These are phyloP conservation scores for Spilosoma lubricipeda DNA, from an alignment of 2,888 invertebrate species.

Conservation along the genomic window DNA sequence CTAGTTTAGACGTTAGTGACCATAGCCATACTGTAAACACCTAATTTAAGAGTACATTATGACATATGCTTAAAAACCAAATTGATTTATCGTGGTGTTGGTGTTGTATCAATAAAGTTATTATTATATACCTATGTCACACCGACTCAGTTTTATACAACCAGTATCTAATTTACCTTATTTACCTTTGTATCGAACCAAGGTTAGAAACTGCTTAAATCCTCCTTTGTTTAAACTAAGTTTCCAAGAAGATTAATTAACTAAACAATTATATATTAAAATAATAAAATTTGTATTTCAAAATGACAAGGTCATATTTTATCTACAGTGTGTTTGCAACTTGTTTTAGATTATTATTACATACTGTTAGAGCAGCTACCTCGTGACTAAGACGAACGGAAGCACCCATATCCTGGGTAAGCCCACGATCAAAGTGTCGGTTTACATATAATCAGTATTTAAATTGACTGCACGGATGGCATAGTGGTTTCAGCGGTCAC, in stretches of 20 bases:
- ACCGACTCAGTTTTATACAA: neutral
- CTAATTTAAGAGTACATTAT: no score
- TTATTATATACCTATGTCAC: no score
- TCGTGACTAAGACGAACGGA: constrained; percentile 70
- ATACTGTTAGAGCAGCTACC: constrained; percentile 68
- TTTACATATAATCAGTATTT: constrained; percentile 43
- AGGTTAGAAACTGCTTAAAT: constrained; percentile 7
- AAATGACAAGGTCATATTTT: neutral
- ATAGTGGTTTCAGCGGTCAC: no score
- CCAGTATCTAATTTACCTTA: neutral
- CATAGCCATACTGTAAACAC: no score
- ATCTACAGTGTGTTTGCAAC: neutral
- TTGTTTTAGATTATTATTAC: constrained; percentile 49
- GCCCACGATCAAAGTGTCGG: constrained; percentile 57
- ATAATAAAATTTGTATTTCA: neutral
- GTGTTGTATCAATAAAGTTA: no score
- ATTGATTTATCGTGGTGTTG: no score
- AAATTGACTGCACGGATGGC: neutral
- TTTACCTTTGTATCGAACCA: constrained; percentile 2
- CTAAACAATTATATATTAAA: neutral
- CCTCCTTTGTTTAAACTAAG: constrained; percentile 2
- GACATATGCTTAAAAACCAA: no score
- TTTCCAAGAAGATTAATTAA: neutral
- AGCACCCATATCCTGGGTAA: constrained; percentile 79
- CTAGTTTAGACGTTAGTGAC: no score